Base-by-base conservation (phyloP, 2,797 vertebrate species). In the Gymnodraco acuticeps region DNA sequence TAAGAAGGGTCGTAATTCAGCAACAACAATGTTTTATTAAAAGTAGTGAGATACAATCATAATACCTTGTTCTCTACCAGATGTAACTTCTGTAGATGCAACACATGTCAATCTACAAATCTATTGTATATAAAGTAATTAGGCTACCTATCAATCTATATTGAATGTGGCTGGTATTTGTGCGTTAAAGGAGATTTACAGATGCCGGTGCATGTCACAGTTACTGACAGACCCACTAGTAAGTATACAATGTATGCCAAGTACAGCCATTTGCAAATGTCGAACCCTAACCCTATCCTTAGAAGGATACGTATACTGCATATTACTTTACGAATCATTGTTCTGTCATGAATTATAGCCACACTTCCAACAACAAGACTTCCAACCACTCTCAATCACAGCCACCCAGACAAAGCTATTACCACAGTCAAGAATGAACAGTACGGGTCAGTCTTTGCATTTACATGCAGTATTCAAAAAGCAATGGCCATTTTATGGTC, bases 141-240 rank as follows among this genome's bases (percentile, higher is more conserved):
- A 43, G 8, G 20, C 10, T 13, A 43, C 17, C 16, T 2, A 43
- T 16, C 42, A 1, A 20, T 5, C 1, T 43, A 3, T 63, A 3
- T 45, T 67, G 0, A 1, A 60, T n/a, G 65, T 69, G 77, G 88
- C 8, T 90, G 88, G 90, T 89, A 90, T 51, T 76, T 3, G 8
- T 88, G 82, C 64, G 17, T 0, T 2, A 43, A 19, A 1, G 75
- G 56, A 80, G 10, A 68, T 45, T 3, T 79, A 12, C 78, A 91
- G 78, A 86, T 91, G 70, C 86, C 88, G n/a, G 73, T 88, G 5
- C 1, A 83, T 70, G 16, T 88, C 6, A 72, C 0, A 27, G 20
- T 87, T 15, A 62, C 38, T 10, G 52, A 53, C 7, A 70, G 23
- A 75, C 51, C 51, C 4, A 71, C 62, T 1, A 17, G 85, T 87